Conservation (phyloP, 2,888 invertebrate species). For the Scaptomyza flava region DNA sequence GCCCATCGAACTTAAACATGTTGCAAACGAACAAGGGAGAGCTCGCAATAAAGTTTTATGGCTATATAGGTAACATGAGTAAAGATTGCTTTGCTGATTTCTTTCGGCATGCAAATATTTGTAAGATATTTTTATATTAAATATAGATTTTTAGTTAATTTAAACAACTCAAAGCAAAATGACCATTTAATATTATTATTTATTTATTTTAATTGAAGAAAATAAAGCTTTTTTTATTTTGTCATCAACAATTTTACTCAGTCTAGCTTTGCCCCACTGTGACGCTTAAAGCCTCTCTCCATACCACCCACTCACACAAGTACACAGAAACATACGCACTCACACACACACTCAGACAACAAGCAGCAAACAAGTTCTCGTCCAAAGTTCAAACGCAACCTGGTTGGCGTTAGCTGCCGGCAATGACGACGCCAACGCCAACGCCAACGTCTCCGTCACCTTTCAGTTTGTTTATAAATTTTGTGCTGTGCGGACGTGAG, state of each 20-base stretch:
- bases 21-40: slow-evolving; percentile 49
- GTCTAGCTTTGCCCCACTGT: slow-evolving; percentile 34
- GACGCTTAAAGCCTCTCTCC: slow-evolving; percentile 13
- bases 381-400: slow-evolving; percentile 58
- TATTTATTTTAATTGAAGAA: no score
- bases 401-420: slow-evolving; percentile 58
- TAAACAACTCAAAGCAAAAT: no score
- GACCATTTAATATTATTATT: no score
- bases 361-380: slow-evolving; percentile 56
- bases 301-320: slow-evolving; percentile 55
- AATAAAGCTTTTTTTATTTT: no score
- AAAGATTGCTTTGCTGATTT: neutral
- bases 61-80: neutral
- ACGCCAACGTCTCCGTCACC: slow-evolving; percentile 18
- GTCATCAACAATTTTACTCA: no score
- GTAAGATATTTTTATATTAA: neutral
- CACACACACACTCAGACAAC: slow-evolving; percentile 4
- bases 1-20: slow-evolving; percentile 62
- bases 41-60: slow-evolving; percentile 28
- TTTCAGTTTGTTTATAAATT: slow-evolving; percentile 72
- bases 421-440: slow-evolving; percentile 35
- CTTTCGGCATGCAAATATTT: no score
- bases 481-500: slow-evolving; percentile 58
- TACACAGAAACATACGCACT: slow-evolving; percentile 9
- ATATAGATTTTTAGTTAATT: no score